Evolutionary conservation across 2,888 invertebrate species (phyloP), one percentile per base, ranked within the genome.

Genomic region (Amitus sp.): DNA sequence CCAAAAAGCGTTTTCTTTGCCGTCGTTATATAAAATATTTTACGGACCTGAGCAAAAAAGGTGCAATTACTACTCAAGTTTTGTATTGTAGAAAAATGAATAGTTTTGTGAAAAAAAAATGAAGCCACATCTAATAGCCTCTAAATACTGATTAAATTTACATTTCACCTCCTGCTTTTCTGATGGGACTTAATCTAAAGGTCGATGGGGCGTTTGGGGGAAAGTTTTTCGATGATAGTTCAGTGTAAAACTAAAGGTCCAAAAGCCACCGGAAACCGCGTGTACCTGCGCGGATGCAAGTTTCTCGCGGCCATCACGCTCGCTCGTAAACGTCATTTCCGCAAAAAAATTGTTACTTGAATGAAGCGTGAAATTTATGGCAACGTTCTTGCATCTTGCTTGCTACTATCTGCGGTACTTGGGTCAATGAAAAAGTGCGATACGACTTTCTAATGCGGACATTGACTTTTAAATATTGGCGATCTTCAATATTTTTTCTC

Each of bases 291-390:
- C 45, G 43, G 47, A 52, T 30, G 34, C 48, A 46, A 40, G 18
- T 47, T 40, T 42, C n/a, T 18, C 47, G 34, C 20, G 30, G 47
- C 54, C 61, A 62, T 65, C 59, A 52, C 53, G 62, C 42, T 47
- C 57, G 63, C 62, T 69, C 69, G 67, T 69, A 69, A 71, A 59
- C 45, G 62, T 48, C 54, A 51, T 65, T 65, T 65, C 46, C 58
- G 50, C 64, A 65, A 70, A 65, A 65, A 54, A 51, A n/a, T 48
- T 58, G 50, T 65, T 67, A 61, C 63, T 63, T 63, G 63, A 69
- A 69, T 62, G 65, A 68, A 66, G 62, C 57, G 33, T 39, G 48
- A 60, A 68, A 72, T 73, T 71, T 72, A n/a, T n/a, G n/a, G n/a
- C n/a, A n/a, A 70, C 64, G 64, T 68, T 60, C 57, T 54, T 57